Percentiles rank a stretch among this genome's conserved stretches.
Conservation (phyloP, 2,888 invertebrate genomes). For the Hyalella azteca region DNA sequence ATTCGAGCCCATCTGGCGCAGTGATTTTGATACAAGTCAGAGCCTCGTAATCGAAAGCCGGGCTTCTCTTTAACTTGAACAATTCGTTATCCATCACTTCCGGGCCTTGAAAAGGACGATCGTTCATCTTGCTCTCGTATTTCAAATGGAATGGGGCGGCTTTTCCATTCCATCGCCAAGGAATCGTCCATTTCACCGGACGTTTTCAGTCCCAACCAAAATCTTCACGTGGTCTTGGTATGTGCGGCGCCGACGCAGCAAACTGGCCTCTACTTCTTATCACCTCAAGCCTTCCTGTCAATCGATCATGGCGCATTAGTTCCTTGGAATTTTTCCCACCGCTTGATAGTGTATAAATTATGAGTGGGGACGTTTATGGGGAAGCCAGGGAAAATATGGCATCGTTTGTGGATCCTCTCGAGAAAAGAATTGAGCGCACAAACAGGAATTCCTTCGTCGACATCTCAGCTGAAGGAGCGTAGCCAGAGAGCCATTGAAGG, state of each 20-base stretch:
- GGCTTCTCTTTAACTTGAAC: no score
- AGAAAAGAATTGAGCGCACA: constrained; percentile 11
- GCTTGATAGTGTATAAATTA: constrained; percentile 37
- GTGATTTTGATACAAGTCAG: no score
- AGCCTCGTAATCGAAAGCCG: no score
- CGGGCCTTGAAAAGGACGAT: background rate
- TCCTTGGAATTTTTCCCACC: constrained; percentile 18
- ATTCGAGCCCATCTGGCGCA: no score
- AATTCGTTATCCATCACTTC: constrained; percentile 22
- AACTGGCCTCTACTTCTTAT: constrained; percentile 30
- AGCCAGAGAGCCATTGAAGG: no score
- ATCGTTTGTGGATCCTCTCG: background rate
- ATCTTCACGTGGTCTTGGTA: constrained; percentile 1
- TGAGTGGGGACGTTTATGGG: constrained; percentile 30
- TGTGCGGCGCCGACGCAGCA: constrained; percentile 32
- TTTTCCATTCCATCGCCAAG: background rate
- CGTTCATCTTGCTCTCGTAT: constrained; percentile 17
- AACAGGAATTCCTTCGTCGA: background rate
- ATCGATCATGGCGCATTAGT: constrained; percentile 28
- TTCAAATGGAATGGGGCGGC: constrained; percentile 31
- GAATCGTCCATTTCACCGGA: background rate
- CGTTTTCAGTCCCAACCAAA: background rate
- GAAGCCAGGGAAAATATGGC: constrained; percentile 14
- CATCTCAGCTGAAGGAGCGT: no score
- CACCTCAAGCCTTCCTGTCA: constrained; percentile 19